Evolutionary conservation across 2,797 vertebrate genomes (phyloP).

Genomic region (Hybognathus amarus): DNA sequence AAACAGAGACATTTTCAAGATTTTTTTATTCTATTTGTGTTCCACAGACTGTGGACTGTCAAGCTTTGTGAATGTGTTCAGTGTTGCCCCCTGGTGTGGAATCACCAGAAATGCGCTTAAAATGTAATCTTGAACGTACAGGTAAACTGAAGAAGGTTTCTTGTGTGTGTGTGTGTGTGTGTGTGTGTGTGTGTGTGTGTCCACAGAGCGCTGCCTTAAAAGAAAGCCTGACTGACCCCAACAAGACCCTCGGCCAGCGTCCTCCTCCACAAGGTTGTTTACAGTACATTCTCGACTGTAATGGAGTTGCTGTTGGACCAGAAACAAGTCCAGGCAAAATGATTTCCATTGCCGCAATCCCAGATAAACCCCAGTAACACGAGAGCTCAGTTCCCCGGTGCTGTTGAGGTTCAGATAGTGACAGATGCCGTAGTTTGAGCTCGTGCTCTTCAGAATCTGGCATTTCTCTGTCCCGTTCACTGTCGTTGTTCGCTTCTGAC

Average conservation of each 20-base stretch:
- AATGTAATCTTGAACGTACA: not conserved
- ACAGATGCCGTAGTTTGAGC: slow-evolving; percentile 41
- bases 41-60: too few relatives aligned
- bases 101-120: not conserved
- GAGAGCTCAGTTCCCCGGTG: slow-evolving; percentile 3
- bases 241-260: slow-evolving; percentile 89
- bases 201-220: slow-evolving; percentile 73
- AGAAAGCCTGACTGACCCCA: slow-evolving; percentile 84
- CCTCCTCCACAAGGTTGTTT: slow-evolving; percentile 97
- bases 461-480: slow-evolving; percentile 78
- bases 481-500: slow-evolving; percentile 76
- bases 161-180: not conserved
- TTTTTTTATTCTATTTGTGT: too few relatives aligned
- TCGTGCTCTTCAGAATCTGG: slow-evolving; percentile 77
- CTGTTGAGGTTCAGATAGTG: slow-evolving; percentile 31
- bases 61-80: too few relatives aligned
- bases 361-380: slow-evolving; percentile 67
- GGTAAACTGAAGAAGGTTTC: not conserved
- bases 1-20: too few relatives aligned
- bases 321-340: slow-evolving; percentile 87
- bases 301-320: slow-evolving; percentile 84
- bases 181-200: slow-evolving; percentile 26
- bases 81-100: slow-evolving; percentile 9
- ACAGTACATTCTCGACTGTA: slow-evolving; percentile 91
- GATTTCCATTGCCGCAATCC: slow-evolving; percentile 67